Conservation (phyloP, 2,797 vertebrate species). For the Lepilemur septentrionalis region DNA sequence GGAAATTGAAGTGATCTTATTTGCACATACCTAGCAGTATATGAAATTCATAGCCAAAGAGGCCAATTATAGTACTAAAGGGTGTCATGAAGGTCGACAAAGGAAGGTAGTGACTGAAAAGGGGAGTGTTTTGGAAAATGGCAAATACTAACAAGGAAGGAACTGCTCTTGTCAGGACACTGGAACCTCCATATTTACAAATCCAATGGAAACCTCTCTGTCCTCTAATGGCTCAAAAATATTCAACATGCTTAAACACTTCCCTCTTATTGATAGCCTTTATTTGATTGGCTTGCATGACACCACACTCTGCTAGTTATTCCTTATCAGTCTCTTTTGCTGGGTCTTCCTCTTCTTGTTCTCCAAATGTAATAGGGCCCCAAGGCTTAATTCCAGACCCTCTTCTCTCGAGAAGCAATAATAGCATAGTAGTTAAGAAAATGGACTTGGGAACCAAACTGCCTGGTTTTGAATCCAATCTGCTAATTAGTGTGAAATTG, state of each 20-base stretch:
- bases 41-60: constrained; percentile 26
- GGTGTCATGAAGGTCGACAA: not conserved
- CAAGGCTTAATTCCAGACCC: not conserved
- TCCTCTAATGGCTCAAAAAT: constrained; percentile 8
- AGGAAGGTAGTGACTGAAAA: constrained; percentile 6
- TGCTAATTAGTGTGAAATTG: not conserved
- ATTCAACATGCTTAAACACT: not conserved
- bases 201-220: not conserved
- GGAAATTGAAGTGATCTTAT: constrained; percentile 32
- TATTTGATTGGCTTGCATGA: not conserved
- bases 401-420: constrained; percentile 5
- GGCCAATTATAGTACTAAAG: not conserved
- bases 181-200: not conserved
- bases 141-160: not conserved
- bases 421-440: not conserved
- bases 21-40: not conserved
- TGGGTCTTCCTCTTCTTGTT: not conserved
- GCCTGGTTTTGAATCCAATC: not conserved
- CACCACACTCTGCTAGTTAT: not conserved
- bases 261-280: not conserved
- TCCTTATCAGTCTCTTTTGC: not conserved
- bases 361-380: not conserved
- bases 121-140: not conserved
- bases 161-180: not conserved
- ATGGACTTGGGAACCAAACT: not conserved